Conservation (phyloP, 2,113 vertebrate genomes). For the Thunnus thynnus region DNA sequence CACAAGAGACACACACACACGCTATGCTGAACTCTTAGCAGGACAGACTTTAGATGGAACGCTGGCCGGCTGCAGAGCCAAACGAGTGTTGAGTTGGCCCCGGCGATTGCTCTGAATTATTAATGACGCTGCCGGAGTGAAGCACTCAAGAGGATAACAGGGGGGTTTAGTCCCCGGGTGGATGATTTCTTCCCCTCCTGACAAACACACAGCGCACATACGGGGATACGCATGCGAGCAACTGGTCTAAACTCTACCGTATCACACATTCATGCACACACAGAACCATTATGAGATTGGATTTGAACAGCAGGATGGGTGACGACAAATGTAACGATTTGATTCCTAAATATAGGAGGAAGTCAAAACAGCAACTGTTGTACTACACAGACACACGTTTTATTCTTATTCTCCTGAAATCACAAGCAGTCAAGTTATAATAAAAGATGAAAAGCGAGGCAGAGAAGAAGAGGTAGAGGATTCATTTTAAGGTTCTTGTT, state of each 20-base stretch:
- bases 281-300: neutral
- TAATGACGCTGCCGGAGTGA: neutral
- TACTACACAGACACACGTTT: neutral
- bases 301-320: neutral
- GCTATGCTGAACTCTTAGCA: neutral
- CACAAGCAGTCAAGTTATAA: neutral
- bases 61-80: neutral
- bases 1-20: neutral
- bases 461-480: neutral
- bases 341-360: slow-evolving; percentile 5
- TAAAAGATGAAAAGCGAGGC: neutral
- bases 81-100: neutral
- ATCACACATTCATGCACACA: neutral
- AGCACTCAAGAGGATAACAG: slow-evolving; percentile 12
- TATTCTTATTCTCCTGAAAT: slow-evolving; percentile 1
- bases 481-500: too few relatives aligned
- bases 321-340: neutral
- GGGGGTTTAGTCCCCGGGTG: neutral
- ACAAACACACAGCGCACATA: neutral
- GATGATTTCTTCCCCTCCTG: neutral
- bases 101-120: slow-evolving; percentile 40
- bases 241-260: neutral
- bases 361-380: neutral
- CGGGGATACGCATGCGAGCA: neutral
- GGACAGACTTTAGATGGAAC: neutral